phyloP scores from a whole-genome alignment of 2,797 vertebrate genomes.

The Thripadectes ignobilis region DNA sequence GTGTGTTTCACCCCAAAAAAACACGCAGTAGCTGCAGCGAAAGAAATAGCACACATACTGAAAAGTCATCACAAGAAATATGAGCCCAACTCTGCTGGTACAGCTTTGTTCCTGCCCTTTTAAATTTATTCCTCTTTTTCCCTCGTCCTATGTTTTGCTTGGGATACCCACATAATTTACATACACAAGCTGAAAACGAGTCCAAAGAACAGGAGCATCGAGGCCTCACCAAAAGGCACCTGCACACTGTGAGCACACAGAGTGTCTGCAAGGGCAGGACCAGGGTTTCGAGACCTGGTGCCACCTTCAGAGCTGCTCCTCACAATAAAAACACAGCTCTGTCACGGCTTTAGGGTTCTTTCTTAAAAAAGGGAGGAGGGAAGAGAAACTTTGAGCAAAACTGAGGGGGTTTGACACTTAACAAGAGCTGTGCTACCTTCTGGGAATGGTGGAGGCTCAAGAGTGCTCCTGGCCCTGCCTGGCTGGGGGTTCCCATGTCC shows the following conservation, averaged over 20 bases:
- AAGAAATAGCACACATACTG: conserved; percentile 57
- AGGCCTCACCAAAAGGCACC: neutral
- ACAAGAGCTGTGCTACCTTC: neutral
- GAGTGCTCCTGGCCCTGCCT: neutral
- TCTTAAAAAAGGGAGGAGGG: neutral
- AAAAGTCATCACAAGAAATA: conserved; percentile 70
- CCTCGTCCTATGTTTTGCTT: conserved; percentile 47
- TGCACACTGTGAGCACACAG: rapidly evolving
- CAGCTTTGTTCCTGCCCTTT: conserved; percentile 60
- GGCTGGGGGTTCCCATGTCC: neutral
- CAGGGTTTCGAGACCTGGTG: neutral
- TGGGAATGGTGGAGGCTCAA: neutral
- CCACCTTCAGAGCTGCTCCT: neutral
- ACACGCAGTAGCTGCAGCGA: neutral
- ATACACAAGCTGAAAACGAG: conserved; percentile 5
- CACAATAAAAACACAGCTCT: neutral
- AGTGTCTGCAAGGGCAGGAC: neutral
- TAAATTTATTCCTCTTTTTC: conserved; percentile 46
- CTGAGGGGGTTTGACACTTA: neutral
- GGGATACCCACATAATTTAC: conserved; percentile 38
- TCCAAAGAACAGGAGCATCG: neutral
- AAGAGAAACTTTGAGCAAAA: neutral
- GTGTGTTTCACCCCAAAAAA: conserved; percentile 22
- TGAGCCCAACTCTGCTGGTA: conserved; percentile 57
- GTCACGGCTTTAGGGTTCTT: neutral